Percentiles rank a stretch among this genome's conserved stretches.
These are phyloP conservation scores for Trichogramma dendrolimi DNA, from an alignment of 2,888 invertebrate genomes.

Conservation along the genomic window DNA sequence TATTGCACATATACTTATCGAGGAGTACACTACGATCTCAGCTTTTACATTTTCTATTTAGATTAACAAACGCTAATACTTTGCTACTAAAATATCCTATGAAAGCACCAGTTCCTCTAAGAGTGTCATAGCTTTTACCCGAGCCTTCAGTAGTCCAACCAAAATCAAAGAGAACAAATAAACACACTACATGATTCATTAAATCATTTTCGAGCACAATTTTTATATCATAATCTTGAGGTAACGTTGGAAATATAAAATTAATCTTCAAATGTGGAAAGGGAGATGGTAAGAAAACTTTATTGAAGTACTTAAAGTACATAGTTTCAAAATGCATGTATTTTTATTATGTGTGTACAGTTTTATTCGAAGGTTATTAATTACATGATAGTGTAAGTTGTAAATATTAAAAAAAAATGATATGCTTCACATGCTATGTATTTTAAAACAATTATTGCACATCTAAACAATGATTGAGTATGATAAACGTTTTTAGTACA, in stretches of 20 bases:
- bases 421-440: conserved; percentile 8
- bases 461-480: too few species aligned
- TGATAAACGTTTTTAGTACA: too few species aligned
- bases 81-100: too few species aligned
- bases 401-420: too few species aligned
- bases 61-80: too few species aligned
- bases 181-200: neutral
- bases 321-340: neutral
- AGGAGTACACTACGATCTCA: neutral
- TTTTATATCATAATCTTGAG: conserved; percentile 1
- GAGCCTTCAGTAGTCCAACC: conserved; percentile 7
- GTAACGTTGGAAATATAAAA: conserved; percentile 4
- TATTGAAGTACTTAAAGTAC: too few species aligned
- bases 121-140: conserved; percentile 8
- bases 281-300: neutral
- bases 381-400: neutral
- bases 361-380: neutral
- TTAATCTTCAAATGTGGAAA: neutral
- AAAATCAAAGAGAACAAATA: neutral
- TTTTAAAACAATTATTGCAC: neutral
- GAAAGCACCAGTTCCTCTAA: neutral
- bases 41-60: too few species aligned
- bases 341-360: neutral
- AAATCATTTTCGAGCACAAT: neutral
- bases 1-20: neutral